Conservation (phyloP, 2,113 vertebrate species). For the Pluvianellus socialis region DNA sequence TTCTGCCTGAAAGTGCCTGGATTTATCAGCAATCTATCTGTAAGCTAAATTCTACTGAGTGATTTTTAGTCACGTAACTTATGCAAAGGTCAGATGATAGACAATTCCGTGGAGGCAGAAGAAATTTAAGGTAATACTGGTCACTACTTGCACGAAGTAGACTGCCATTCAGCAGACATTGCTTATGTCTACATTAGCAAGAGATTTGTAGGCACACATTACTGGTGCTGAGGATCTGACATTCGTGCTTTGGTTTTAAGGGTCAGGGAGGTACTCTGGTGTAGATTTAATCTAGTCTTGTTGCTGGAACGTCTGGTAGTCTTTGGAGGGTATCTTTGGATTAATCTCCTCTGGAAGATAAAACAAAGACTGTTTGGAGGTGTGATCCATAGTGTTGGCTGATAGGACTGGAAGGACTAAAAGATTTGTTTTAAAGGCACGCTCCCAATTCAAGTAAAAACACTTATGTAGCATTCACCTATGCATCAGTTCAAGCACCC, state of each 20-base stretch:
- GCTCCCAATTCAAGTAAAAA: not conserved
- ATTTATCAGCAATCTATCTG: not conserved
- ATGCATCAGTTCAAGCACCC: not conserved
- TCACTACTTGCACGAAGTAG: not conserved
- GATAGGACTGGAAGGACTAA: not conserved
- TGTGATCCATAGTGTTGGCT: not conserved
- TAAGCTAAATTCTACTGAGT: not conserved
- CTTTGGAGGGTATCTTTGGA: not conserved
- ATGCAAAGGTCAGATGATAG: not conserved
- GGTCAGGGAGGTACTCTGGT: not conserved
- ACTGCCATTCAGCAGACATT: not conserved
- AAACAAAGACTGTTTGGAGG: not conserved
- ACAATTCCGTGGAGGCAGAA: not conserved
- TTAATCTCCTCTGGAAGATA: not conserved
- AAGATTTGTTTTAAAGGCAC: not conserved
- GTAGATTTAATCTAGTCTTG: not conserved
- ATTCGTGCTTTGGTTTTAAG: not conserved
- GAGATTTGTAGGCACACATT: not conserved
- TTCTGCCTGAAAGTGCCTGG: not conserved
- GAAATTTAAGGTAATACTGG: not conserved
- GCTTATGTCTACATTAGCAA: not conserved
- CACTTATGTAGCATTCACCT: not conserved
- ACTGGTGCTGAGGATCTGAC: not conserved
- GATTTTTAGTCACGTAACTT: not conserved
- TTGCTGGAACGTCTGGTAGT: not conserved